Conservation (phyloP, 1,140 invertebrate genomes). For the Heliconius congener region DNA sequence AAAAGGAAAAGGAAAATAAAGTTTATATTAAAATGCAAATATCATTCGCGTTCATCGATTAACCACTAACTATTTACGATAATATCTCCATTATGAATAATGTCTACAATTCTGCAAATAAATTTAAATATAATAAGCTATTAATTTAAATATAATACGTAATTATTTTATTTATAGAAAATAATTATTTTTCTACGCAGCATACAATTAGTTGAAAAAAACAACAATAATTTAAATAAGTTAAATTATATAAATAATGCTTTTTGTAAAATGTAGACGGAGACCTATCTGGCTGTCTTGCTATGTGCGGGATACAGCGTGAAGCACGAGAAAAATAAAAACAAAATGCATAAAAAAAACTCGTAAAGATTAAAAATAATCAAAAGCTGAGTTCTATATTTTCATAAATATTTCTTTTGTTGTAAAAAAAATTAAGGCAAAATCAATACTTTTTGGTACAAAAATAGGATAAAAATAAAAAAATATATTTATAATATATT, state of each 20-base stretch:
- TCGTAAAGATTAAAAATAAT: no score
- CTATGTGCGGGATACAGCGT: no score
- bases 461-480: no score
- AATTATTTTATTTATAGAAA: conserved; percentile 48
- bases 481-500: no score
- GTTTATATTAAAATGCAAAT: conserved; percentile 34
- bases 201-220: background rate
- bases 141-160: conserved; percentile 60
- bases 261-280: no score
- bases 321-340: no score
- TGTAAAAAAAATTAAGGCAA: no score
- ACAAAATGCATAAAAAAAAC: no score
- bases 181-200: conserved; percentile 29
- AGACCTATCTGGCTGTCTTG: no score
- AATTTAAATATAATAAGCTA: conserved; percentile 55
- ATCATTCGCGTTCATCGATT: conserved; percentile 38
- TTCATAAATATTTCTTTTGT: no score
- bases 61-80: conserved; percentile 38
- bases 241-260: background rate
- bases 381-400: no score
- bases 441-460: no score
- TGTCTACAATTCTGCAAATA: conserved; percentile 34
- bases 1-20: conserved; percentile 22
- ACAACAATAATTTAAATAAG: background rate
- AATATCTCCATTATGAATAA: conserved; percentile 40